Evolutionary conservation across 2,888 invertebrate species (phyloP).

Genomic region (Craniophora ligustri): DNA sequence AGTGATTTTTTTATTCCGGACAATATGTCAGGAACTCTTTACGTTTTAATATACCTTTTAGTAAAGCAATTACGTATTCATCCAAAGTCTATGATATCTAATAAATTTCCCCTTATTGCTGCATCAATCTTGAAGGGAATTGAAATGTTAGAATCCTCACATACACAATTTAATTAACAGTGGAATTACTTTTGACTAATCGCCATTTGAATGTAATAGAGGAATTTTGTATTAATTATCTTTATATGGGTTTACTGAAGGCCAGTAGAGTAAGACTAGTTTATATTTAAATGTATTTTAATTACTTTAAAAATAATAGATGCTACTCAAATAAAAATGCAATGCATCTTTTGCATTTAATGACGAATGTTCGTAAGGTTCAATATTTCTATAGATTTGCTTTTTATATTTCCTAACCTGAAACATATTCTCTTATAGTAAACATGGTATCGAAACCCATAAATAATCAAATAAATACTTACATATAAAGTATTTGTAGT

Average conservation of each 20-base stretch:
- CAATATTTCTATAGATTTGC: too few relatives aligned
- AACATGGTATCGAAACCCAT: neutral
- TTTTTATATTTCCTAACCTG: too few relatives aligned
- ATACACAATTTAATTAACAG: conserved; percentile 40
- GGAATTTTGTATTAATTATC: conserved; percentile 3
- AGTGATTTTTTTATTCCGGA: too few relatives aligned
- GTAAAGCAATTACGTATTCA: conserved; percentile 22
- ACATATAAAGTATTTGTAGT: neutral
- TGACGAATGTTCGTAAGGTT: too few relatives aligned
- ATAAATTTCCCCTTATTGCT: conserved; percentile 32
- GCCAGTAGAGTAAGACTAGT: too few relatives aligned
- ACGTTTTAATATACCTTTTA: conserved; percentile 5
- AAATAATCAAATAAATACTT: neutral
- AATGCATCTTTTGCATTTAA: too few relatives aligned
- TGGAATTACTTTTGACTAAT: conserved; percentile 19
- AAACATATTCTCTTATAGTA: neutral
- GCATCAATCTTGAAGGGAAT: conserved; percentile 33
- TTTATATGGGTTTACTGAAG: conserved; percentile 3
- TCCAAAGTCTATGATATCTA: conserved; percentile 16
- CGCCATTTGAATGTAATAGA: neutral
- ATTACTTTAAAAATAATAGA: neutral
- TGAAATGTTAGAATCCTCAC: conserved; percentile 21
- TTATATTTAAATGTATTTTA: neutral
- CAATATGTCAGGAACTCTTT: neutral
- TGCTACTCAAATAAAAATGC: too few relatives aligned